Evolutionary conservation across 2,797 vertebrate species (phyloP), one percentile per base, ranked within the genome.

Genomic region (Pseudotriccus pelzelni): DNA sequence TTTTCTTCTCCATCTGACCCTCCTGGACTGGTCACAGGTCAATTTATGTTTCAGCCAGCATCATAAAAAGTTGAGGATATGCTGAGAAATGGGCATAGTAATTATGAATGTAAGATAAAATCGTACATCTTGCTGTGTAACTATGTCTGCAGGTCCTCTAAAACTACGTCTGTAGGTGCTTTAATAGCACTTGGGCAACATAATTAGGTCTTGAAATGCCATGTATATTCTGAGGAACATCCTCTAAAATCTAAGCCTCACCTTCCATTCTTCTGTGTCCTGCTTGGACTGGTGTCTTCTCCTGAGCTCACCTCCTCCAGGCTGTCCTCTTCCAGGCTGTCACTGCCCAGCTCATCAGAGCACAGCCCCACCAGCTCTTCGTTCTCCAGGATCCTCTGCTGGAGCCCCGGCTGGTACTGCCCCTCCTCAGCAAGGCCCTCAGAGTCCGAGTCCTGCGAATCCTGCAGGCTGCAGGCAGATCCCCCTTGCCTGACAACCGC

Each of bases 291-390:
- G n/a, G 52, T 68, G 34, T 44, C 84, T 12, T 93, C 95, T 34
- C 76, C 79, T 32, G 63, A 39, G 43, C 62, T 90, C 12, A 11
- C 75, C 39, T 72, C 83, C 23, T 89, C 87, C 82, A 91, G 64
- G 74, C 67, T 95, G 63, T 94, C 87, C 30, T 95, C 90, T 12
- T 98, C 98, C 24, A 98, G 89, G 84, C 98, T 98, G 90, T 98
- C 98, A 12, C 32, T 85, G 25, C 92, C 95, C 73, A 97, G 37
- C 28, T 90, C 91, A 12, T 21, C 75, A 10, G 36, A 15, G 23
- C 18, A 55, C 50, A 50, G 80, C 27, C 23, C 44, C 5, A 19
- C 2, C 56, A 94, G 34, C 32, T 84, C 80, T 41, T 93, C 75
- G 1, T 74, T 84, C 6, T 93, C 63, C 41, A 1, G 27, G 60